Percentiles rank a stretch among this genome's conserved stretches.
These are phyloP conservation scores for Clivina fossor DNA, from an alignment of 2,888 invertebrate species.

Conservation along the genomic window DNA sequence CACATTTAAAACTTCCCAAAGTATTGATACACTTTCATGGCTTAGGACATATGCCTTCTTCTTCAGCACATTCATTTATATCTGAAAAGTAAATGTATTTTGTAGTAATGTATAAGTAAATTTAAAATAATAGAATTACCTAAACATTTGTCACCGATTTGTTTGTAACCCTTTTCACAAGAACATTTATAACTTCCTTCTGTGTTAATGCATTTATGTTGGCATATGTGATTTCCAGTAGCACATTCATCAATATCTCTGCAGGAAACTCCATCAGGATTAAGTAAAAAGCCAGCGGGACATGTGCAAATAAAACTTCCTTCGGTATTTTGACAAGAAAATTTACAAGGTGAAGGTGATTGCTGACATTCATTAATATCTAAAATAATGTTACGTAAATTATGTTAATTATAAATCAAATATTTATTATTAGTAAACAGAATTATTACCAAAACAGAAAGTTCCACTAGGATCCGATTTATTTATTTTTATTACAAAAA, in stretches of 20 bases:
- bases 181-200: conserved; percentile 77
- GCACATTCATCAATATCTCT: conserved; percentile 80
- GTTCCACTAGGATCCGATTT: conserved; percentile 68
- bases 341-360: conserved; percentile 74
- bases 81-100: conserved; percentile 56
- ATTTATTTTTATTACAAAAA: conserved; percentile 75
- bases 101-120: conserved; percentile 11
- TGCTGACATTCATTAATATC: conserved; percentile 80
- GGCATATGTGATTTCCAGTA: conserved; percentile 74
- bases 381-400: conserved; percentile 45
- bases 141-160: conserved; percentile 74
- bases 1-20: conserved; percentile 78
- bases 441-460: conserved; percentile 67
- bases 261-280: conserved; percentile 73
- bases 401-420: conserved; percentile 6
- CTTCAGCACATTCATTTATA: conserved; percentile 77
- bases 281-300: conserved; percentile 73
- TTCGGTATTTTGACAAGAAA: conserved; percentile 76
- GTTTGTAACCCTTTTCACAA: conserved; percentile 74
- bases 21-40: conserved; percentile 82
- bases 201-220: conserved; percentile 76
- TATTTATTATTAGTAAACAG: background rate
- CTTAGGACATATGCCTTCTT: conserved; percentile 64
- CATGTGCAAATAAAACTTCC: conserved; percentile 80
- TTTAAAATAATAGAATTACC: conserved; percentile 55